Conservation (phyloP, 2,797 vertebrate species). For the Tiaroga cobitis region DNA sequence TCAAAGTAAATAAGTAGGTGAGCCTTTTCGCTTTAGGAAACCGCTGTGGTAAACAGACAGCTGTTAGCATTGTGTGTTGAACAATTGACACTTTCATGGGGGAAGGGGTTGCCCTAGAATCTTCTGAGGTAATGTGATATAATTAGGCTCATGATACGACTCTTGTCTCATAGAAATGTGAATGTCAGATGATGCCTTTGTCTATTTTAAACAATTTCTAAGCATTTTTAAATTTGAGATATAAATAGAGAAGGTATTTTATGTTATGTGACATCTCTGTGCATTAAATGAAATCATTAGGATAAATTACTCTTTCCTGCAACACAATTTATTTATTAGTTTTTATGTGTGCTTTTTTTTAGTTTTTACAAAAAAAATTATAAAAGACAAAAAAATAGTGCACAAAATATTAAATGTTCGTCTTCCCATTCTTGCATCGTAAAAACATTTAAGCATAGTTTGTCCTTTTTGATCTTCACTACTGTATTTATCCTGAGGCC, state of each 20-base stretch:
- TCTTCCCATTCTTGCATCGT: neutral
- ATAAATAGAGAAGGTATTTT: neutral
- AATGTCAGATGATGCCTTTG: neutral
- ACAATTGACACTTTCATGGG: conserved; percentile 57
- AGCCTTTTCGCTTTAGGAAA: conserved; percentile 55
- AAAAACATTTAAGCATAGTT: neutral
- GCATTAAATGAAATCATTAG: neutral
- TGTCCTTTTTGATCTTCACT: neutral
- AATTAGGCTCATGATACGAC: conserved; percentile 49
- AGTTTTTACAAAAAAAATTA: neutral
- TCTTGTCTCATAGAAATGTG: conserved; percentile 17
- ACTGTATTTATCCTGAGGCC: too few species aligned
- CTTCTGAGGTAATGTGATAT: conserved; percentile 51
- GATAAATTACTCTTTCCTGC: neutral
- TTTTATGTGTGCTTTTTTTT: neutral
- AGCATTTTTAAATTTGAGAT: neutral
- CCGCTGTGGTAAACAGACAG: conserved; percentile 54
- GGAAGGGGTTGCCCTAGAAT: conserved; percentile 35
- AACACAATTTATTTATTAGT: neutral
- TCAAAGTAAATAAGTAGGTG: conserved; percentile 50
- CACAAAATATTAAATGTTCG: neutral
- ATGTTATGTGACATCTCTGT: neutral
- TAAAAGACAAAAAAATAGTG: neutral
- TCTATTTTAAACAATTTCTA: neutral
- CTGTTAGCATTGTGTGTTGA: conserved; percentile 58